These are phyloP conservation scores for Synanceia verrucosa DNA, from an alignment of 2,797 vertebrate genomes.

Conservation along the genomic window DNA sequence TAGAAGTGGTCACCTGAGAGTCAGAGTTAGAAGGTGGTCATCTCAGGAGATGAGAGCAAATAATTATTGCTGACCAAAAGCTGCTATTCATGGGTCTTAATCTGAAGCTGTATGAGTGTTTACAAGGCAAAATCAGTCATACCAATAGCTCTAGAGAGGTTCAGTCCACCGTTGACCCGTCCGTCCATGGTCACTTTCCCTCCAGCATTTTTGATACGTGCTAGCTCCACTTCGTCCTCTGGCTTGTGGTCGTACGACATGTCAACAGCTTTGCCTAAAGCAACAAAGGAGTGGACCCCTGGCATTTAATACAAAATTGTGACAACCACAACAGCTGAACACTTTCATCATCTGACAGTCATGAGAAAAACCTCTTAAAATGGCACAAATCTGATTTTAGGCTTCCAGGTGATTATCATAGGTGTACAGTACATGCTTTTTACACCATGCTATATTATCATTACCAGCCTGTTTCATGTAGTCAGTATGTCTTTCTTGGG, in stretches of 20 bases:
- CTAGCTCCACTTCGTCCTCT: constrained; percentile 95
- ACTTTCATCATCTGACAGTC: background rate
- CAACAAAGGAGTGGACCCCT: background rate
- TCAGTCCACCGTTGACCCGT: constrained; percentile 96
- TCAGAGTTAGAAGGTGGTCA: background rate
- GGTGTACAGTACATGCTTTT: background rate
- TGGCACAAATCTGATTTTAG: background rate
- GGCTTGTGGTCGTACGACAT: constrained; percentile 99
- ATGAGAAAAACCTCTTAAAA: background rate
- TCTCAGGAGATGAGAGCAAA: background rate
- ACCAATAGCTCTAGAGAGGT: constrained; percentile 98
- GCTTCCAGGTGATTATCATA: background rate
- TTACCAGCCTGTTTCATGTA: background rate
- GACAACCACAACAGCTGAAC: background rate
- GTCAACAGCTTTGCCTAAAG: constrained; percentile 90
- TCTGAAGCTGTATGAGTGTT: background rate
- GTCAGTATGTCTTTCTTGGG: background rate
- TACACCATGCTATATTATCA: no score
- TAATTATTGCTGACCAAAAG: background rate
- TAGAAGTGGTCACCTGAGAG: constrained; percentile 96
- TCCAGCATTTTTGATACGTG: constrained; percentile 96
- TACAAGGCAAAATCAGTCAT: constrained; percentile 7
- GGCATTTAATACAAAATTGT: background rate
- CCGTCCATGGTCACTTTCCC: constrained; percentile 99
- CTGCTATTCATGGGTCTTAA: background rate